A percentile compares a stretch with the other conserved stretches of the same genome.
These are phyloP conservation scores for Medauroidea extradentata DNA, from an alignment of 1,140 invertebrate species.

Conservation along the genomic window DNA sequence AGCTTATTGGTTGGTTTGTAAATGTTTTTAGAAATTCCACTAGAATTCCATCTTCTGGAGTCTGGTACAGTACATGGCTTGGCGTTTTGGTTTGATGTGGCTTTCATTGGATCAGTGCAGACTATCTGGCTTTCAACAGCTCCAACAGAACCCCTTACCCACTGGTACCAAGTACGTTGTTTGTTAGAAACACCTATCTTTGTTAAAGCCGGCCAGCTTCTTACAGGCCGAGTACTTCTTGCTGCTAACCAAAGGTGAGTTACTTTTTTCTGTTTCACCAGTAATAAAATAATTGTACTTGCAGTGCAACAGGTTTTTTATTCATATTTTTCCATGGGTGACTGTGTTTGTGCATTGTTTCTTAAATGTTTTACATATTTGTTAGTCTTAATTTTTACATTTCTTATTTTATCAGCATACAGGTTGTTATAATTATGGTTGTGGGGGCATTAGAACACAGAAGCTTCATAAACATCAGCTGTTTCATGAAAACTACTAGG, in stretches of 20 bases:
- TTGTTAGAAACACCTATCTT: conserved; percentile 90
- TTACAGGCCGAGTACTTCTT: conserved; percentile 83
- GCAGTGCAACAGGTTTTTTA: too few relatives aligned
- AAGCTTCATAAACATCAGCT: too few relatives aligned
- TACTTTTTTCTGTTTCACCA: conserved; percentile 3
- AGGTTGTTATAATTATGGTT: too few relatives aligned
- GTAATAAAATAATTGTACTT: too few relatives aligned
- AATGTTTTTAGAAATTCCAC: conserved; percentile 71
- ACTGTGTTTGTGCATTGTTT: too few relatives aligned
- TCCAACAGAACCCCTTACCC: conserved; percentile 96
- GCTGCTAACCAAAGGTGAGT: conserved; percentile 85
- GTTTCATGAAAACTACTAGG: too few relatives aligned
- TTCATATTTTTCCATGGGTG: too few relatives aligned
- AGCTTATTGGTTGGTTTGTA: not conserved
- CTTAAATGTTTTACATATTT: too few relatives aligned
- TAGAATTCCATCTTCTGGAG: conserved; percentile 89
- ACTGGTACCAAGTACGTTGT: conserved; percentile 99
- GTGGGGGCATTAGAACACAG: too few relatives aligned
- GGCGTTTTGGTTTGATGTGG: conserved; percentile 99
- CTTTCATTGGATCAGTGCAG: conserved; percentile 87
- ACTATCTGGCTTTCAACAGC: conserved; percentile 97
- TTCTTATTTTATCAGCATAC: too few relatives aligned
- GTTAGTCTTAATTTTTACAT: too few relatives aligned
- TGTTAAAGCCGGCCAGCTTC: conserved; percentile 87
- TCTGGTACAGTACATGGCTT: conserved; percentile 95